Percentiles rank a stretch among this genome's conserved stretches.
phyloP scores from a whole-genome alignment of 2,113 vertebrate species.

The Pantherophis guttatus region DNA sequence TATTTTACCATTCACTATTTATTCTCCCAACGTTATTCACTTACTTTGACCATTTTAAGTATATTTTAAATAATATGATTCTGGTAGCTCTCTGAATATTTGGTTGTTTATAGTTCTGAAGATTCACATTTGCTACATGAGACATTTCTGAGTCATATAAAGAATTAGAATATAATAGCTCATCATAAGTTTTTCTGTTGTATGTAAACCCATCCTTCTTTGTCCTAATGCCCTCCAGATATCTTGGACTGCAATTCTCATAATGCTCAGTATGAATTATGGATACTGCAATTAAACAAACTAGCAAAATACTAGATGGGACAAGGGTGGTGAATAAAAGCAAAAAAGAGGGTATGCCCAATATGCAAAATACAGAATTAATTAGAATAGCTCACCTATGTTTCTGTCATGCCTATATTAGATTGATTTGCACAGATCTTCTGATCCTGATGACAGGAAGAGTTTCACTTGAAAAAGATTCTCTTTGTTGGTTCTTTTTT shows the following conservation, averaged over 20 bases:
- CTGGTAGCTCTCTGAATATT: constrained; percentile 12
- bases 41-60: background rate
- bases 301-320: background rate
- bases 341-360: constrained; percentile 12
- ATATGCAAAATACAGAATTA: constrained; percentile 20
- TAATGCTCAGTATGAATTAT: background rate
- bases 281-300: background rate
- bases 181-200: background rate
- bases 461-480: constrained; percentile 33
- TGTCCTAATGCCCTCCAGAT: background rate
- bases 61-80: background rate
- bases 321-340: background rate
- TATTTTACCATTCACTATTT: background rate
- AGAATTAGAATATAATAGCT: background rate
- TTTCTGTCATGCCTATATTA: background rate
- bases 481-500: constrained; percentile 19
- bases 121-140: background rate
- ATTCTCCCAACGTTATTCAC: background rate
- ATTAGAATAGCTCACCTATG: constrained; percentile 48
- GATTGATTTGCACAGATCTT: background rate
- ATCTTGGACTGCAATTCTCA: background rate
- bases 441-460: constrained; percentile 9
- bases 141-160: background rate
- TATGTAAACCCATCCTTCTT: background rate
- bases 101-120: background rate